Base-by-base conservation (phyloP, 92 coral and sea anemone genomes). In the Palythoa caribaeorum region DNA sequence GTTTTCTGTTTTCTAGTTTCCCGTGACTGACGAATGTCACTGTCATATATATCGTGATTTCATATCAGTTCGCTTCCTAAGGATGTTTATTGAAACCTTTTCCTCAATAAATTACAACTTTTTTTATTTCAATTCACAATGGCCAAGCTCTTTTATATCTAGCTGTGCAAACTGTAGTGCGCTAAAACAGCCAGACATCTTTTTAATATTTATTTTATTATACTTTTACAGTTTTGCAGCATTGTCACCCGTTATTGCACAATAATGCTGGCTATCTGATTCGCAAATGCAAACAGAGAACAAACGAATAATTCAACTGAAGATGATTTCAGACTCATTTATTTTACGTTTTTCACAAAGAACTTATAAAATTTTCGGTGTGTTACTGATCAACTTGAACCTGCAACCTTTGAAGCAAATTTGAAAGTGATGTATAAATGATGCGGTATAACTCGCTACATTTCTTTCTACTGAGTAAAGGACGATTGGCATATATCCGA, bases 21-120 rank as follows among this genome's bases (percentile, higher is more conserved):
- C 75, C 74, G 76, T 81, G 86, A 81, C 86, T 63, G 76, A 54
- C 72, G 19, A 51, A 40, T 71, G 44, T 79, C 14, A 47, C 78
- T 39, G 55, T 35, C 48, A 71, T 47, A 35, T 76, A 54, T 54
- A 73, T 17, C 83, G 83, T 77, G 83, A 55, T 77, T 77, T 54
- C n/a, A 50, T 11, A 50, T 52, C 62, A n/a, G 36, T 77, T 48
- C 66, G 7, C 3, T 14, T 12, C 38, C 3, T 44, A 14, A 20
- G 12, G 8, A 59, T 13, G 14, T 17, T 1, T 11, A 3, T 59
- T 70, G 17, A 70, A 70, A 36, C 16, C 44, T 38, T 70, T 38
- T 15, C 16, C 17, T 10, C 75, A 13, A 70, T 70, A 38, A 70
- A 70, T 36, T 36, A 35, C 44, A 12, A 17, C 44, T 70, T 35